Conservation (phyloP, 1,140 invertebrate genomes). For the Zaprionus ghesquierei region DNA sequence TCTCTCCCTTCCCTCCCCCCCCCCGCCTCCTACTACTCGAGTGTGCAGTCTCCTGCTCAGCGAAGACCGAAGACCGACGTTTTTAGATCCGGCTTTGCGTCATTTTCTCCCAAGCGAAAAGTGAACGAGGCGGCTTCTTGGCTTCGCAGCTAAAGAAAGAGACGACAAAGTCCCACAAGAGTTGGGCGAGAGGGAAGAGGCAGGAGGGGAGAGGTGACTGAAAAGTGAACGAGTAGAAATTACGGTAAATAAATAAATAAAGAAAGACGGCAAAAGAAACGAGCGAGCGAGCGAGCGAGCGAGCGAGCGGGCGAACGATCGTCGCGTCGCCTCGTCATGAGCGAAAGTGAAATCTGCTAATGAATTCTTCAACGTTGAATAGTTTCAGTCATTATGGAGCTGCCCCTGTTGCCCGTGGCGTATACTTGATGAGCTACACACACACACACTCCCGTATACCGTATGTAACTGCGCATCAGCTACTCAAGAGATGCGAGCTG, state of each 20-base stretch:
- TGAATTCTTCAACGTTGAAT: constrained; percentile 82
- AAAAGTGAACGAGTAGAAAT: constrained; percentile 78
- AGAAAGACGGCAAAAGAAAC: constrained; percentile 1
- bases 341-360: constrained; percentile 82
- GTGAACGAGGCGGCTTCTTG: constrained; percentile 54
- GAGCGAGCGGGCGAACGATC: constrained; percentile 32
- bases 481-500: constrained; percentile 41
- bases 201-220: neutral
- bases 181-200: neutral
- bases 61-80: neutral
- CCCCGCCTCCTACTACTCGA: neutral
- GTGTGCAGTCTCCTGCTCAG: neutral
- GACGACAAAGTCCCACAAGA: constrained; percentile 6
- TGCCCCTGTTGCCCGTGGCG: constrained; percentile 49
- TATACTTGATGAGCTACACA: constrained; percentile 58
- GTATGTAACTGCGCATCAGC: constrained; percentile 31
- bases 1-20: neutral
- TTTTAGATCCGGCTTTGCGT: constrained; percentile 65
- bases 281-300: constrained; percentile 1
- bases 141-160: constrained; percentile 18
- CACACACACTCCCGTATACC: neutral
- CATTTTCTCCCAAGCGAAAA: constrained; percentile 56
- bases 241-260: constrained; percentile 77
- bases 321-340: constrained; percentile 66
- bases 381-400: constrained; percentile 80